Conservation (phyloP, 2,113 vertebrate species). For the Terrapene triunguis region DNA sequence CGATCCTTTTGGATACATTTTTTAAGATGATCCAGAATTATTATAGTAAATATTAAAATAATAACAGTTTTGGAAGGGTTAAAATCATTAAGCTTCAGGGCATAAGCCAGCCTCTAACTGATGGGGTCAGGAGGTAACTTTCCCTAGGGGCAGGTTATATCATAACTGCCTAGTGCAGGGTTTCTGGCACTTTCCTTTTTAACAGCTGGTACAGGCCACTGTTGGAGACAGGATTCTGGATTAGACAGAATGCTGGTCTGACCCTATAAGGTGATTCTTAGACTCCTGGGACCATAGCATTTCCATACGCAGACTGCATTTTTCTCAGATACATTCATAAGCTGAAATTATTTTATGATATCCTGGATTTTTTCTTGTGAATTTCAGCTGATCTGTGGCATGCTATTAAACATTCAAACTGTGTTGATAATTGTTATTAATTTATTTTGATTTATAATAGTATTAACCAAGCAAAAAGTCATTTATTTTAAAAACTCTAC, state of each 20-base stretch:
- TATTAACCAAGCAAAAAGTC: not conserved
- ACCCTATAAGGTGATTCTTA: not conserved
- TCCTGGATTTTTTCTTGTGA: not conserved
- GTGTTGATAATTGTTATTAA: not conserved
- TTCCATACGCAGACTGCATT: not conserved
- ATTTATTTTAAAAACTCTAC: not conserved
- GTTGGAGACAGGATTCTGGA: not conserved
- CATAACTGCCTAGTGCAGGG: not conserved
- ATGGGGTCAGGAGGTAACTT: not conserved
- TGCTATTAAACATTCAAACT: not conserved
- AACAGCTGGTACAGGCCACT: not conserved
- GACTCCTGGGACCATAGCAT: not conserved
- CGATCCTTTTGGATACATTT: too few species aligned
- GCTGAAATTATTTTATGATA: not conserved
- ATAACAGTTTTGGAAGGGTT: not conserved
- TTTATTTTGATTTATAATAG: constrained; percentile 14
- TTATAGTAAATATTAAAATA: not conserved
- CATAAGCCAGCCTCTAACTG: not conserved
- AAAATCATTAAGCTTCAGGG: constrained; percentile 2
- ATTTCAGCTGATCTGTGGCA: not conserved
- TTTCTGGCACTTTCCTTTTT: not conserved
- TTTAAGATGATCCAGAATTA: not conserved
- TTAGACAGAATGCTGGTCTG: not conserved
- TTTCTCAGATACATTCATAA: constrained; percentile 14
- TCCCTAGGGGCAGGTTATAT: not conserved